Base-by-base conservation (phyloP, 2,797 vertebrate genomes). In the Gymnothorax reevesii region DNA sequence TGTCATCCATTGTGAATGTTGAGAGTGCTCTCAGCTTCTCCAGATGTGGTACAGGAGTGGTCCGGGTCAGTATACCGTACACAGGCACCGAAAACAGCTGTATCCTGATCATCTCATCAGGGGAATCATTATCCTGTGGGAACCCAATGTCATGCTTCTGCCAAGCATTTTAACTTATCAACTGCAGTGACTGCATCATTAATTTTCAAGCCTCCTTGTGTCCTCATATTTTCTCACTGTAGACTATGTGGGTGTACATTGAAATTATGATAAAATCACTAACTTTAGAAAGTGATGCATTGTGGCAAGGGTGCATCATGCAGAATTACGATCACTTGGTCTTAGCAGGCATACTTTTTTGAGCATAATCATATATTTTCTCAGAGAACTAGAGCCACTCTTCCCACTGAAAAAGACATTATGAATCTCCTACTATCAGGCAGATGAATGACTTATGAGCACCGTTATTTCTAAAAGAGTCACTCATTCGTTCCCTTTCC, bases 1-100 rank as follows among this genome's bases (percentile, higher is more conserved):
- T 94, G 92, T 99, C 99, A 82, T 97, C 97, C 98, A 99, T 98
- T 8, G 95, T 98, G 94, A 99, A 98, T 87, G 97, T 96, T 20
- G 97, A 97, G 90, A 97, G 95, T 89, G 96, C 97, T n/a, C 93
- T 94, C 89, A 98, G 94, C 90, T 98, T 96, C 87, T 96, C 93
- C 2, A 90, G 89, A 0, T 89, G 92, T 55, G 93, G 91, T 80
- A 92, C 95, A 0, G 94, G 91, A 54, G 83, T 89, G 13, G 91
- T 90, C 88, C 91, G 90, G 59, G 96, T 95, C 88, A 99, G 96
- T 83, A 95, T 91, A 20, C 98, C 98, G 3, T 99, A 98, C 89
- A 95, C 95, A 6, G 98, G 99, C 85, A 97, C 94, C 0, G 98
- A 99, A 88, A 95, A 94, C 92, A 99, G 55, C 92, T 96, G 98